Evolutionary conservation across 2,888 invertebrate species (phyloP), one percentile per base, ranked within the genome.

Genomic region (Chrysina gloriosa): DNA sequence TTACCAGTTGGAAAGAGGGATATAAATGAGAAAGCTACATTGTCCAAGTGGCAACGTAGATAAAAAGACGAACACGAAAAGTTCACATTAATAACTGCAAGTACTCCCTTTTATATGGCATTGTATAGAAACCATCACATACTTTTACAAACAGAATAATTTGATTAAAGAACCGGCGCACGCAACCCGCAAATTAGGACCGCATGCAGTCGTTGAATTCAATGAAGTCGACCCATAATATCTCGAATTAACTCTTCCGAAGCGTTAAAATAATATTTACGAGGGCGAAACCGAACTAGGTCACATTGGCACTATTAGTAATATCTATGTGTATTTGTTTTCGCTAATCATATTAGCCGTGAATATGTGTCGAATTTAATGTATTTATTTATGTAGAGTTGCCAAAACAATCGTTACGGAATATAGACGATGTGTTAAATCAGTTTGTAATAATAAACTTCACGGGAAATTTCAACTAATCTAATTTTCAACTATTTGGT

Each of bases 251-350:
- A 42, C 42, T 61, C 9, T 16, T 27, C 14, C 36, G 58, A 21
- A 56, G 56, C 36, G 56, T 61, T 42, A 61, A 36, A 56, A 36
- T 39, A 39, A 58, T 61, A 42, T 45, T 42, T 61, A 42, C 27
- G 42, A 61, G 58, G 58, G 39, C n/a, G 29, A 31, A 31, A 52
- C 31, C 31, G 19, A 58, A 61, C 14, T 61, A 27, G 58, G 58
- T 61, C 58, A 42, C 58, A 61, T 61, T 3, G n/a, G 14, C 9
- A 9, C 9, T 19, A 45, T n/a, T 45, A 45, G 19, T 21, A 21
- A 45, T 45, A 21, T 3, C 3, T 3, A n/a, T 31, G 7, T 31
- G n/a, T 31, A 9, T 31, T 31, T 31, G 4, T n/a, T n/a, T n/a
- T n/a, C n/a, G n/a, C n/a, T n/a, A n/a, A n/a, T n/a, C n/a, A n/a